These are phyloP conservation scores for Phylloscopus collybita DNA, from an alignment of 2,797 vertebrate species.

Conservation along the genomic window DNA sequence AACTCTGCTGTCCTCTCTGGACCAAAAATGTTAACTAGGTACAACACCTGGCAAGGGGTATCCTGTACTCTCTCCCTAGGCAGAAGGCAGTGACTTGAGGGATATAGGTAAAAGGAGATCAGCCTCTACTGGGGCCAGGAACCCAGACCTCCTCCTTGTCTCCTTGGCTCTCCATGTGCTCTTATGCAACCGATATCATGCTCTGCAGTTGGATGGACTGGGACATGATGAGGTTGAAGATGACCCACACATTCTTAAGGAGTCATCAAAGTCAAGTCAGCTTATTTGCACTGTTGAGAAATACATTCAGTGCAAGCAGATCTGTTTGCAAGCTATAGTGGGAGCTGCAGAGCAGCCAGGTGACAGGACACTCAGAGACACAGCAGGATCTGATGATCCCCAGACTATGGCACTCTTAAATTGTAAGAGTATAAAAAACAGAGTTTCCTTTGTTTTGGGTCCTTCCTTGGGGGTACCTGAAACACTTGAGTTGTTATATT, in stretches of 20 bases:
- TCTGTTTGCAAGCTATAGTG: background rate
- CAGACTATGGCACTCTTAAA: too few relatives aligned
- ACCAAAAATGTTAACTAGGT: background rate
- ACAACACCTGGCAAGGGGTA: background rate
- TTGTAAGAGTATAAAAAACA: background rate
- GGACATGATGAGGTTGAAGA: background rate
- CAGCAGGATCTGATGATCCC: accelerated
- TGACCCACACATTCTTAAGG: background rate
- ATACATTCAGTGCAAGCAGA: background rate
- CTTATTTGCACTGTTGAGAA: background rate
- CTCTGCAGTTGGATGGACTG: background rate
- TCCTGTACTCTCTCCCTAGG: background rate
- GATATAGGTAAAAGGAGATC: background rate
- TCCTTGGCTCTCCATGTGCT: background rate
- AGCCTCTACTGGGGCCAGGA: accelerated
- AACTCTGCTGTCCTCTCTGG: background rate
- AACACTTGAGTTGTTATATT: background rate
- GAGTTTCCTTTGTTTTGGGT: background rate
- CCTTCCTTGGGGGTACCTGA: accelerated
- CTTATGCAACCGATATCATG: background rate
- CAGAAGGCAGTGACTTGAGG: background rate
- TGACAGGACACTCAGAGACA: background rate
- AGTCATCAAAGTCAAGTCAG: background rate
- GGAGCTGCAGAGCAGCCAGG: background rate
- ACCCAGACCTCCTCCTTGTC: background rate